Evolutionary conservation across 2,113 vertebrate species (phyloP), one percentile per base, ranked within the genome.

Genomic region (Cheilinus undulatus): DNA sequence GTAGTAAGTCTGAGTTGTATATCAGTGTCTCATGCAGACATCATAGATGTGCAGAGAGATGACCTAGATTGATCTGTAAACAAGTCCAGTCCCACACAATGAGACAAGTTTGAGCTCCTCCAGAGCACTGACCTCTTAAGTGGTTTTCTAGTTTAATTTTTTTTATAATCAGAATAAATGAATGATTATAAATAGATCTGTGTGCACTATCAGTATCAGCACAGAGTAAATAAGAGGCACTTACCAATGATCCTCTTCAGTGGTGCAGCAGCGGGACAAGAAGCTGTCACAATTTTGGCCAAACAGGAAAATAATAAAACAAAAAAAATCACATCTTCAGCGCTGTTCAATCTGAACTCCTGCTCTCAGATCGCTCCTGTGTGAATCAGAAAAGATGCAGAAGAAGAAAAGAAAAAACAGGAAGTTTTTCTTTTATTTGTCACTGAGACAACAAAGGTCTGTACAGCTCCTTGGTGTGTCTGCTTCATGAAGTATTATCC

Each of bases 211-310:
- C 12, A 57, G 7, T 26, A 10, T 66, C 8, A 28, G 11, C 15
- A 26, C 23, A 57, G 49, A 63, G 13, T 58, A 43, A 66, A 38
- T 40, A 32, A 67, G 63, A 42, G 2, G 5, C 65, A 80, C 68
- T 84, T 76, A 88, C 90, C 36, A 78, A 11, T 65, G 28, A 32
- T 81, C 49, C 57, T 28, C 46, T 76, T 70, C 36, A 59, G 26
- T 52, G 17, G 0, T 58, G 70, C 58, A 42, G 63, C 19, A 46
- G 38, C 36, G 0, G 32, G 27, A 71, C 34, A 52, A 28, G 9
- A 34, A 34, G n/a, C 24, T 26, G 54, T 78, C 42, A 73, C 20
- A 60, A 54, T 56, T 51, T 43, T 11, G 38, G 36, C 69, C 38
- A 62, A 82, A n/a, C n/a, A n/a, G n/a, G n/a, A n/a, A n/a, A n/a